phyloP scores from a whole-genome alignment of 1,140 invertebrate species.

The Heliconius congener region DNA sequence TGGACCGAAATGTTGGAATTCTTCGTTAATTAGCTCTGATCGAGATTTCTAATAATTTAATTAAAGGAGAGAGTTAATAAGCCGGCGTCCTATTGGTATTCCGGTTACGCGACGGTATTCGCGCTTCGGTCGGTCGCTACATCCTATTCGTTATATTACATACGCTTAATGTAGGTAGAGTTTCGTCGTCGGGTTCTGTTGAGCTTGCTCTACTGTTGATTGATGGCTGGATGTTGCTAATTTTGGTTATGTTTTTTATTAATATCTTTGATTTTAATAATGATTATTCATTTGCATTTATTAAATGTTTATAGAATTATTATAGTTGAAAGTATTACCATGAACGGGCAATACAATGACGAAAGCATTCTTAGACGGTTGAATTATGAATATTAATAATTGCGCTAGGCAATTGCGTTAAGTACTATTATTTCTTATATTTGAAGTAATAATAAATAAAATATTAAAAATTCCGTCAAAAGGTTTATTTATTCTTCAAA shows the following conservation, averaged over 20 bases:
- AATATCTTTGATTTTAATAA: not conserved
- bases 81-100: conserved; percentile 66
- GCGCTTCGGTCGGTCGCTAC: conserved; percentile 41
- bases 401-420: no score
- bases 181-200: not conserved
- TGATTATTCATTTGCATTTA: not conserved
- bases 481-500: no score
- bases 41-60: conserved; percentile 81
- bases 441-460: no score
- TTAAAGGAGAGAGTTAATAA: conserved; percentile 77
- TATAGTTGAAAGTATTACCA: not conserved
- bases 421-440: no score
- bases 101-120: conserved; percentile 67
- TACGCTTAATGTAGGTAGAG: conserved; percentile 8
- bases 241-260: not conserved
- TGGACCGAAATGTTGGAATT: conserved; percentile 79
- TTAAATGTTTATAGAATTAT: not conserved
- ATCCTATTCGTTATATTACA: conserved; percentile 24
- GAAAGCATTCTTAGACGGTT: no score
- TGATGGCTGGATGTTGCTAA: not conserved
- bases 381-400: no score
- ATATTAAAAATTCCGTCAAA: no score
- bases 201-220: conserved; percentile 13
- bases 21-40: conserved; percentile 77
- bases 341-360: not conserved